phyloP scores from a whole-genome alignment of 2,797 vertebrate species.

The Parauchenoglanis punctatus region DNA sequence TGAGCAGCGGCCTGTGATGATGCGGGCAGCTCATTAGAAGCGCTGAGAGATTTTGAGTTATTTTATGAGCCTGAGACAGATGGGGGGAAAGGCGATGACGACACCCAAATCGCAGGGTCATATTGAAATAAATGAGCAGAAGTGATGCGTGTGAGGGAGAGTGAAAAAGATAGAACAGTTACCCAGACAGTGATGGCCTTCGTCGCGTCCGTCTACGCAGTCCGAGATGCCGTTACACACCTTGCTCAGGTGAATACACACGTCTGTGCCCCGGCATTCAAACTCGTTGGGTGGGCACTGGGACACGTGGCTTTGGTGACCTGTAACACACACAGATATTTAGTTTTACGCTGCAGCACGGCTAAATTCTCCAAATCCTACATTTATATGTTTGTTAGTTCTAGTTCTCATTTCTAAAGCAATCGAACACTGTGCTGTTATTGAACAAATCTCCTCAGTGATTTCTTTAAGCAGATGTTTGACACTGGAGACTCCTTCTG shows the following conservation, averaged over 20 bases:
- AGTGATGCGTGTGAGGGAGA: background rate
- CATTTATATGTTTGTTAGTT: background rate
- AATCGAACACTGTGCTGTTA: background rate
- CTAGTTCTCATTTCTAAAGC: background rate
- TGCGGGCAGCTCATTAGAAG: constrained; percentile 43
- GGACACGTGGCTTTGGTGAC: constrained; percentile 86
- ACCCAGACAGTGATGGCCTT: constrained; percentile 92
- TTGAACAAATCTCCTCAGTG: too few species aligned
- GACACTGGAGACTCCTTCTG: background rate
- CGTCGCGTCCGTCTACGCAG: constrained; percentile 88
- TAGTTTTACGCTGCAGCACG: background rate
- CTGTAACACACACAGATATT: constrained; percentile 67
- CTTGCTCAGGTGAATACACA: constrained; percentile 89
- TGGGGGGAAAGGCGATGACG: background rate
- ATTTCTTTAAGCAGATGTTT: background rate
- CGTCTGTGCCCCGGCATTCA: constrained; percentile 87
- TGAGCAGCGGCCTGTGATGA: constrained; percentile 39
- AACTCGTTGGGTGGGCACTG: constrained; percentile 91
- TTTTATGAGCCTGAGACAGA: background rate
- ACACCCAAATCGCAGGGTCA: background rate
- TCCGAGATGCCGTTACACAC: constrained; percentile 87
- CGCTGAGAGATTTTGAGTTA: background rate
- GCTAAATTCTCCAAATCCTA: background rate
- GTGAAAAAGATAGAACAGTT: constrained; percentile 33
- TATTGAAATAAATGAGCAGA: background rate